A percentile compares a stretch with the other conserved stretches of the same genome.
Evolutionary conservation across 2,113 vertebrate genomes (phyloP).

Genomic region (Thamnaconus septentrionalis): DNA sequence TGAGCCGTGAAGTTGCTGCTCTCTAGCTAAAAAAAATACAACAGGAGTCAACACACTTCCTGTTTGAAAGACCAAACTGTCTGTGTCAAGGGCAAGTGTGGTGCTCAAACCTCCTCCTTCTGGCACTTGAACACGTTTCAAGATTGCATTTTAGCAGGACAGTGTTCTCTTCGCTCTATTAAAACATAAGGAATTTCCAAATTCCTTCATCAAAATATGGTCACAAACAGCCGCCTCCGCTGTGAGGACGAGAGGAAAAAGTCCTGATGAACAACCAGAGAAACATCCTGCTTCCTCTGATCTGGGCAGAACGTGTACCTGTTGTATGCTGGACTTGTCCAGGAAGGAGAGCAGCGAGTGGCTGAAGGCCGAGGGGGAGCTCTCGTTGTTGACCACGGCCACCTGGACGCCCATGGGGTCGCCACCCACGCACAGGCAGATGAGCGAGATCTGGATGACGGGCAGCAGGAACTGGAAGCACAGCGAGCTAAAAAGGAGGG

Average conservation of each 20-base stretch:
- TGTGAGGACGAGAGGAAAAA: neutral
- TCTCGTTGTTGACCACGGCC: conserved; percentile 82
- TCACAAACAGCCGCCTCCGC: too few relatives aligned
- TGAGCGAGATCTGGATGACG: conserved; percentile 80
- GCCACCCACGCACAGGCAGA: conserved; percentile 78
- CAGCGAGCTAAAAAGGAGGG: conserved; percentile 65
- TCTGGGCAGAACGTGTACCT: conserved; percentile 53
- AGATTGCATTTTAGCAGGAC: too few relatives aligned
- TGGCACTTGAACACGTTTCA: too few relatives aligned
- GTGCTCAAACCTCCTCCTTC: too few relatives aligned
- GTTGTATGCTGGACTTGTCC: conserved; percentile 75
- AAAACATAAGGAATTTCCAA: too few relatives aligned
- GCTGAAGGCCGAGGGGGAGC: conserved; percentile 61
- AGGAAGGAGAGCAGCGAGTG: conserved; percentile 70
- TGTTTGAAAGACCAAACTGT: neutral
- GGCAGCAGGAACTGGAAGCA: conserved; percentile 83
- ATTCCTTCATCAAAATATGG: too few relatives aligned
- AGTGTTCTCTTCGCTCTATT: too few relatives aligned
- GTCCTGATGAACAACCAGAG: neutral
- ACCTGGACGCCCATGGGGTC: conserved; percentile 73
- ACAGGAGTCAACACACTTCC: too few relatives aligned
- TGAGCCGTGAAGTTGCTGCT: conserved; percentile 35
- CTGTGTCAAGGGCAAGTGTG: neutral
- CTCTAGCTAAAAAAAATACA: too few relatives aligned
- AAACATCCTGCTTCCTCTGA: conserved; percentile 2